Evolutionary conservation across 2,888 invertebrate genomes (phyloP), one percentile per base, ranked within the genome.

Genomic region (Sinopyrophorus schimmeli): DNA sequence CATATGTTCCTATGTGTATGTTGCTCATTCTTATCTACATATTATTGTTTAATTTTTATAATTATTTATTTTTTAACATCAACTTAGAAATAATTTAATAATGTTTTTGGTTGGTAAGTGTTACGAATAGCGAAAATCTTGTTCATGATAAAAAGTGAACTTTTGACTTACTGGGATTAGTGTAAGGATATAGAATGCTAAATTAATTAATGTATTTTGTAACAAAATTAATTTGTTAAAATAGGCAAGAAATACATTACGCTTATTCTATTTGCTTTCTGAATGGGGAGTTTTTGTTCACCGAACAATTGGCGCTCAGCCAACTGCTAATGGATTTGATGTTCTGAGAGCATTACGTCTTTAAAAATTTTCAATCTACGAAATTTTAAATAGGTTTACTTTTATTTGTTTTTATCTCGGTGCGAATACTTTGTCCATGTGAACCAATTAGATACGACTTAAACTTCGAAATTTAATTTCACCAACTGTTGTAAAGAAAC

Each of bases 251-350:
- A 21, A 24, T 15, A n/a, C 24, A 23, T 23, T 24, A 46, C 37
- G 38, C 31, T 30, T 38, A 32, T 35, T 48, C 28, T 37, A 41
- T 37, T 41, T 48, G 47, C 30, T 28, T 35, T 35, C 24, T 12
- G 12, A 40, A 40, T 10, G 5, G 37, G 32, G 15, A 28, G 14
- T 49, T 50, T 43, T 17, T 39, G 26, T 44, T 44, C 44, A 32
- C 44, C 44, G 34, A 24, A 46, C 39, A 35, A 32, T 31, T 50
- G 50, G 44, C 44, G 16, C 23, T 32, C 20, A 17, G 49, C 50
- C 50, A 50, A 34, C 21, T 43, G 26, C 50, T 50, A 50, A 50
- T 50, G 50, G 50, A 50, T 50, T 50, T 26, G 34, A 34, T 50
- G 44, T 44, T 48, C 35, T 9, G 15, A 11, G 27, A 16, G 21